Conservation (phyloP, 2,888 invertebrate genomes). For the Drosophila lutescens region DNA sequence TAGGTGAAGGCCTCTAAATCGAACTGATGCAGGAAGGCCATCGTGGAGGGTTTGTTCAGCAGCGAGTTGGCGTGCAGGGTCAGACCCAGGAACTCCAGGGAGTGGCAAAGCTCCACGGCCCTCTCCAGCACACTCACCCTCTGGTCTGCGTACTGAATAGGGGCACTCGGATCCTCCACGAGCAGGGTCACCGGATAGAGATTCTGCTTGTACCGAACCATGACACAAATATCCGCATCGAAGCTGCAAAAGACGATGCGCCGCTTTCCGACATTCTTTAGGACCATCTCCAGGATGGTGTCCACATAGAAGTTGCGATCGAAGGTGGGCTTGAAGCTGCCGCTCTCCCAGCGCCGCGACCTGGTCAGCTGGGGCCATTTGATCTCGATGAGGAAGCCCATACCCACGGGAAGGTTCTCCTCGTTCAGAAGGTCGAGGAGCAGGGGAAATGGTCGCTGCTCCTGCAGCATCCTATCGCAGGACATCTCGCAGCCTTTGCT, state of each 20-base stretch:
- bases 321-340: constrained; percentile 88
- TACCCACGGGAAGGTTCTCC: constrained; percentile 85
- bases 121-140: constrained; percentile 90
- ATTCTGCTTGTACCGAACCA: constrained; percentile 97
- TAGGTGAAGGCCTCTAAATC: constrained; percentile 39
- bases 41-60: constrained; percentile 87
- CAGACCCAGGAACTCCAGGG: constrained; percentile 92
- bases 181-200: constrained; percentile 97
- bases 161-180: constrained; percentile 88
- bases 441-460: constrained; percentile 96
- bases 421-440: constrained; percentile 93
- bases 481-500: constrained; percentile 85
- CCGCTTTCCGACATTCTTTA: constrained; percentile 88
- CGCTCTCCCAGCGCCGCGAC: constrained; percentile 92
- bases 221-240: constrained; percentile 96
- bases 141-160: constrained; percentile 92
- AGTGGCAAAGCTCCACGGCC: constrained; percentile 91
- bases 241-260: constrained; percentile 96
- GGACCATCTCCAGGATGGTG: constrained; percentile 85
- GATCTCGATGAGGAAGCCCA: constrained; percentile 97
- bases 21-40: constrained; percentile 31
- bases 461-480: constrained; percentile 86
- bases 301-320: constrained; percentile 97
- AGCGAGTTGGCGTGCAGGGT: constrained; percentile 95
- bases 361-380: constrained; percentile 96